phyloP scores from a whole-genome alignment of 2,888 invertebrate genomes.

The Trichogramma evanescens region DNA sequence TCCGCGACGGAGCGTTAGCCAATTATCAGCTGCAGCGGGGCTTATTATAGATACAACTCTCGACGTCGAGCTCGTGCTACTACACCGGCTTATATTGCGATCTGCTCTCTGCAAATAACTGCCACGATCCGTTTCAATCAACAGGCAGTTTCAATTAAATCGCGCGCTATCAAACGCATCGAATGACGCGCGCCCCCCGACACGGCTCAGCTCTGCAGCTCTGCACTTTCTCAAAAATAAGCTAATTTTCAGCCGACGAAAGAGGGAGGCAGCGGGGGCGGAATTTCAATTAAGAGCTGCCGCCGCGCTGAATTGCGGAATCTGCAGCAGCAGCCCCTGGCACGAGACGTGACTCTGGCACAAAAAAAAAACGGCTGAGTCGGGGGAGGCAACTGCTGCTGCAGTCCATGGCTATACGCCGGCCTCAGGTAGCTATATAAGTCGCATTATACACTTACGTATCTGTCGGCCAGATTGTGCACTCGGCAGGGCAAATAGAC shows the following conservation, averaged over 20 bases:
- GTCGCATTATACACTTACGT: constrained; percentile 32
- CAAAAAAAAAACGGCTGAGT: no score
- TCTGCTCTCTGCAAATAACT: no score
- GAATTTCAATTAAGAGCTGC: constrained; percentile 12
- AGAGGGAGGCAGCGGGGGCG: background rate
- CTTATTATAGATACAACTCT: no score
- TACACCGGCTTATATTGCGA: no score
- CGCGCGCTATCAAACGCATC: background rate
- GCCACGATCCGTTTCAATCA: no score
- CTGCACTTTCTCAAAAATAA: background rate
- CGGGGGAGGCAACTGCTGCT: constrained; percentile 23
- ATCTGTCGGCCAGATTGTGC: constrained; percentile 41
- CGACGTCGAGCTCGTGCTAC: no score
- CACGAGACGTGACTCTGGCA: background rate
- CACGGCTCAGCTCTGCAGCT: no score
- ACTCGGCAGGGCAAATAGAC: constrained; percentile 44
- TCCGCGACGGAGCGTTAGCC: no score
- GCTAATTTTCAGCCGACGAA: background rate
- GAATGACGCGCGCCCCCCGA: background rate
- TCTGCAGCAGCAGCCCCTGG: background rate
- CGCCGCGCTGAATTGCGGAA: background rate
- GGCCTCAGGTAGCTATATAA: background rate
- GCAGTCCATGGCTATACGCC: constrained; percentile 18
- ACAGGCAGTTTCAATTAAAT: no score
- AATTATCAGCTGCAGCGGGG: no score